Evolutionary conservation across 1,140 invertebrate species (phyloP).

Genomic region (Chrysopa pallens): DNA sequence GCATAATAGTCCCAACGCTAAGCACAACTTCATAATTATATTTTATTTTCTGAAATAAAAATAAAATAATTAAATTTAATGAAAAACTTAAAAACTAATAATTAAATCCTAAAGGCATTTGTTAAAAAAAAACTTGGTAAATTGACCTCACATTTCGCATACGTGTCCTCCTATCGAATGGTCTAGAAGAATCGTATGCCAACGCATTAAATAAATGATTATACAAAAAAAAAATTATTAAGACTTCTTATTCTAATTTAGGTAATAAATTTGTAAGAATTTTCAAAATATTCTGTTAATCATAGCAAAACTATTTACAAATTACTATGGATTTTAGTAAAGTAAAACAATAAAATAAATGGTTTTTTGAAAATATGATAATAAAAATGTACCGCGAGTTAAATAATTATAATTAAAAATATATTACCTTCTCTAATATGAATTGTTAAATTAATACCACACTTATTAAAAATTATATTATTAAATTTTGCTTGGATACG

Average conservation of each 20-base stretch:
- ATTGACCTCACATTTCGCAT: no score
- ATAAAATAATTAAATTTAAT: constrained; percentile 27
- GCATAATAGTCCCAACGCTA: constrained; percentile 16
- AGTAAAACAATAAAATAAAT: no score
- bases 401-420: constrained; percentile 2
- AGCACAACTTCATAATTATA: constrained; percentile 4
- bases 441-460: not conserved
- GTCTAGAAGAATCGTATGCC: no score
- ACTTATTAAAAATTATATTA: not conserved
- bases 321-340: no score
- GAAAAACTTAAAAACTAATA: constrained; percentile 21
- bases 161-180: no score
- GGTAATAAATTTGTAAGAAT: no score
- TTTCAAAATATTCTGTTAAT: no score
- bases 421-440: constrained; percentile 3
- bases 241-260: no score
- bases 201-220: no score
- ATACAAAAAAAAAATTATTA: no score
- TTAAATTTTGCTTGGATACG: not conserved
- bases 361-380: not conserved
- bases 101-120: not conserved
- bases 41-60: constrained; percentile 2
- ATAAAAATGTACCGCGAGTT: constrained; percentile 1
- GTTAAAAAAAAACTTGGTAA: no score
- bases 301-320: no score